Percentiles rank a stretch among this genome's conserved stretches.
These are phyloP conservation scores for Xylocopa sonorina DNA, from an alignment of 1,140 invertebrate genomes.

Conservation along the genomic window DNA sequence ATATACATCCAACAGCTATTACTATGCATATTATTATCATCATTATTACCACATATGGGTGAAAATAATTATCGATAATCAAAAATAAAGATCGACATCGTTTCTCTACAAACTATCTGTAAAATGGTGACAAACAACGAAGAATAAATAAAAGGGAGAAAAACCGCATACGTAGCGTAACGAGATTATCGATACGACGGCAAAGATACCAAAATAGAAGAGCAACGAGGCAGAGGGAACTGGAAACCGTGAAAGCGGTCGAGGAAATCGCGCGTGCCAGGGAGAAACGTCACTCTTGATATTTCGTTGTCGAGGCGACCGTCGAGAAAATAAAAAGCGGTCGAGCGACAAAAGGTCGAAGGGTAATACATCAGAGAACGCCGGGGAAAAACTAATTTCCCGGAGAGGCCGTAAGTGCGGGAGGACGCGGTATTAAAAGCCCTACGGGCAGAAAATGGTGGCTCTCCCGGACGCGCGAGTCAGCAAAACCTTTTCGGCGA, in stretches of 20 bases:
- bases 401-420: constrained; percentile 32
- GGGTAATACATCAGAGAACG: constrained; percentile 61
- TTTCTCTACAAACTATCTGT: not conserved
- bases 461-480: constrained; percentile 52
- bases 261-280: not conserved
- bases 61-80: not conserved
- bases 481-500: constrained; percentile 76
- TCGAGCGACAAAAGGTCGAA: constrained; percentile 59
- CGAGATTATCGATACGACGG: not conserved
- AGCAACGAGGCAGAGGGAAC: not conserved
- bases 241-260: not conserved
- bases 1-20: too few species aligned
- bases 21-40: too few species aligned
- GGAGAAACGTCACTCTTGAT: constrained; percentile 8
- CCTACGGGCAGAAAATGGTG: constrained; percentile 39
- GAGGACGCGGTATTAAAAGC: constrained; percentile 68
- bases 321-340: constrained; percentile 39
- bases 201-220: not conserved
- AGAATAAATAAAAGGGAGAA: not conserved
- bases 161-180: not conserved
- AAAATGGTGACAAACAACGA: not conserved
- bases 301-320: constrained; percentile 15
- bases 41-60: too few species aligned
- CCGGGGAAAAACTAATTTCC: constrained; percentile 74
- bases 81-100: not conserved